These are phyloP conservation scores for Spilarctia lutea DNA, from an alignment of 2,888 invertebrate species.

Conservation along the genomic window DNA sequence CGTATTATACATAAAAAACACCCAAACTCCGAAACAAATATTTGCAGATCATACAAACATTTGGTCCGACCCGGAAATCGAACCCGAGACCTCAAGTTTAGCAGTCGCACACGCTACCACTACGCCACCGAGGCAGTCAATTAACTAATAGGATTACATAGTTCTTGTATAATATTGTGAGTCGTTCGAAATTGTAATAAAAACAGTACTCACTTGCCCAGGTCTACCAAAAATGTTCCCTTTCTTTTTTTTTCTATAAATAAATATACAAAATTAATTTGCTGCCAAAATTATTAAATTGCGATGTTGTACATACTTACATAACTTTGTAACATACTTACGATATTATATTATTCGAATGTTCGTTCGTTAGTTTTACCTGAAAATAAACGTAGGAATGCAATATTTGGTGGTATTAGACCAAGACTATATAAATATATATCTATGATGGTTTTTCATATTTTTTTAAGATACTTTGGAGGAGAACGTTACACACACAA, in stretches of 20 bases:
- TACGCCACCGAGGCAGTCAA: too few species aligned
- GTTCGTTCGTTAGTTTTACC: neutral
- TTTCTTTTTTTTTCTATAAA: neutral
- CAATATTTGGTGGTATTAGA: neutral
- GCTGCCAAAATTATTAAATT: neutral
- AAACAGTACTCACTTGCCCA: constrained; percentile 12
- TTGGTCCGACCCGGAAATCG: too few species aligned
- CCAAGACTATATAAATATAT: neutral
- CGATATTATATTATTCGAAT: neutral
- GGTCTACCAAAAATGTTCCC: neutral
- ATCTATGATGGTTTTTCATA: too few species aligned
- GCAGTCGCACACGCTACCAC: too few species aligned
- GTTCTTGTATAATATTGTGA: neutral
- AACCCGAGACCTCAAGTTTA: too few species aligned
- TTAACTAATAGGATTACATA: too few species aligned
- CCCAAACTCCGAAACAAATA: too few species aligned
- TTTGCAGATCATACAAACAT: too few species aligned
- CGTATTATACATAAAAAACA: too few species aligned
- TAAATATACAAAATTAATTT: neutral
- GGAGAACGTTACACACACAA: too few species aligned
- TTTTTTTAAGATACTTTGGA: too few species aligned
- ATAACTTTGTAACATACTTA: neutral
- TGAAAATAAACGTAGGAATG: neutral
- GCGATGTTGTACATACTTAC: neutral
- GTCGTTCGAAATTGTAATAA: neutral